phyloP scores from a whole-genome alignment of 2,888 invertebrate genomes.

The Drosophila lutescens region DNA sequence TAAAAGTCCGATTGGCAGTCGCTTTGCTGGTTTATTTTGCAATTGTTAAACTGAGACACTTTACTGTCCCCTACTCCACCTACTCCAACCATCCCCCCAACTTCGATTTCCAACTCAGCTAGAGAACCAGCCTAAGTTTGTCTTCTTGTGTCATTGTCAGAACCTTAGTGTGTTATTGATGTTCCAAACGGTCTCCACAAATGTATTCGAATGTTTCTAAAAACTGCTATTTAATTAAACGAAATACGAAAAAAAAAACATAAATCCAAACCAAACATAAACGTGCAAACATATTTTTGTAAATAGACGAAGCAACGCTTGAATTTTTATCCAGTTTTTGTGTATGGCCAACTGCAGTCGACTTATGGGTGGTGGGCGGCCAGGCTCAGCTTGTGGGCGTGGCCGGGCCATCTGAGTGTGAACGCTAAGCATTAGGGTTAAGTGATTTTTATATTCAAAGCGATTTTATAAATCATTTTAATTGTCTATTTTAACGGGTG shows the following conservation, averaged over 20 bases:
- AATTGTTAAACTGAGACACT: conserved; percentile 70
- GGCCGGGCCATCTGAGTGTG: conserved; percentile 64
- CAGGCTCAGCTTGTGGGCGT: conserved; percentile 49
- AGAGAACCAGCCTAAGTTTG: conserved; percentile 31
- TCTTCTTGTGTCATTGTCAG: conserved; percentile 29
- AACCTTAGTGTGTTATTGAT: conserved; percentile 52
- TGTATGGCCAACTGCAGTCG: conserved; percentile 59
- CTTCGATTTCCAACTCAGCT: conserved; percentile 30
- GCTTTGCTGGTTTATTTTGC: conserved; percentile 69
- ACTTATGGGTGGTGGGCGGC: conserved; percentile 43
- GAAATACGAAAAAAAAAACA: conserved; percentile 19
- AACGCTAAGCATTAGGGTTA: conserved; percentile 77
- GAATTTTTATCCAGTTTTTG: conserved; percentile 64
- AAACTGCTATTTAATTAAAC: conserved; percentile 34
- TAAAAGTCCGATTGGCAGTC: conserved; percentile 18
- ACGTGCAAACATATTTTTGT: conserved; percentile 69
- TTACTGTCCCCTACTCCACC: not conserved
- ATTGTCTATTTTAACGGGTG: conserved; percentile 75
- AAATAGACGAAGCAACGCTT: conserved; percentile 74
- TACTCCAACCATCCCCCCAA: not conserved
- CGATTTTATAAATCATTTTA: conserved; percentile 79
- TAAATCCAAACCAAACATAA: conserved; percentile 38
- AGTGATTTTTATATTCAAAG: conserved; percentile 74
- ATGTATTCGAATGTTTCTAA: conserved; percentile 69
- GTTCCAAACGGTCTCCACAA: conserved; percentile 62